These are phyloP conservation scores for Drosophila lutescens DNA, from an alignment of 2,888 invertebrate genomes.

Conservation along the genomic window DNA sequence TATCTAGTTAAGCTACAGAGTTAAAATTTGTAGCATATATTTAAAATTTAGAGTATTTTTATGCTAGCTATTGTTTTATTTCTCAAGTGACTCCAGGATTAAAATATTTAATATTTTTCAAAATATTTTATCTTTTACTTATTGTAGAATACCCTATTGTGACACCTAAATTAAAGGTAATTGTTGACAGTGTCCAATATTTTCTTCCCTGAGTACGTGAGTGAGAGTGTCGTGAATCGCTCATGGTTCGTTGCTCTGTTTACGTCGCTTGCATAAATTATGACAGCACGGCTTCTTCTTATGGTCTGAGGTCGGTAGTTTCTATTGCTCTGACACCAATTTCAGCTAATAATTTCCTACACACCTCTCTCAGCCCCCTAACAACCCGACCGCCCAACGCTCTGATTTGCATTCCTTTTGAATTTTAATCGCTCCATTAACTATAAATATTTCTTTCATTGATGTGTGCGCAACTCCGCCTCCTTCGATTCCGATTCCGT, in stretches of 20 bases:
- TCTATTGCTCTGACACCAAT: constrained; percentile 74
- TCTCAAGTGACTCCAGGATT: too few species aligned
- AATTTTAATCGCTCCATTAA: constrained; percentile 75
- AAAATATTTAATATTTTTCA: too few species aligned
- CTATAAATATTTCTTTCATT: constrained; percentile 68
- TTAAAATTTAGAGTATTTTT: too few species aligned
- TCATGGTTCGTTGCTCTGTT: constrained; percentile 70
- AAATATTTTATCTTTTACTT: too few species aligned
- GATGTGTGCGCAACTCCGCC: constrained; percentile 40
- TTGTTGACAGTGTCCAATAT: neutral
- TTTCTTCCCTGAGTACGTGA: constrained; percentile 55
- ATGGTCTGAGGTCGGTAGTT: constrained; percentile 41
- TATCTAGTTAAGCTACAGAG: too few species aligned
- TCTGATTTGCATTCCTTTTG: constrained; percentile 78
- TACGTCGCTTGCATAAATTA: constrained; percentile 77
- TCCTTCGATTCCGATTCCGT: constrained; percentile 21
- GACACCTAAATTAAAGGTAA: neutral
- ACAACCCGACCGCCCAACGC: constrained; percentile 14
- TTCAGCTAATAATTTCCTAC: constrained; percentile 74
- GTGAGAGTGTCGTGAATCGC: constrained; percentile 69
- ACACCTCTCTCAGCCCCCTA: constrained; percentile 16
- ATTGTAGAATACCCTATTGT: too few species aligned
- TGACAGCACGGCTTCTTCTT: constrained; percentile 46
- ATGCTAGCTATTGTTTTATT: too few species aligned
- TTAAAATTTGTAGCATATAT: too few species aligned